Conservation (phyloP, 2,797 vertebrate genomes). For the Tolypeutes matacus region DNA sequence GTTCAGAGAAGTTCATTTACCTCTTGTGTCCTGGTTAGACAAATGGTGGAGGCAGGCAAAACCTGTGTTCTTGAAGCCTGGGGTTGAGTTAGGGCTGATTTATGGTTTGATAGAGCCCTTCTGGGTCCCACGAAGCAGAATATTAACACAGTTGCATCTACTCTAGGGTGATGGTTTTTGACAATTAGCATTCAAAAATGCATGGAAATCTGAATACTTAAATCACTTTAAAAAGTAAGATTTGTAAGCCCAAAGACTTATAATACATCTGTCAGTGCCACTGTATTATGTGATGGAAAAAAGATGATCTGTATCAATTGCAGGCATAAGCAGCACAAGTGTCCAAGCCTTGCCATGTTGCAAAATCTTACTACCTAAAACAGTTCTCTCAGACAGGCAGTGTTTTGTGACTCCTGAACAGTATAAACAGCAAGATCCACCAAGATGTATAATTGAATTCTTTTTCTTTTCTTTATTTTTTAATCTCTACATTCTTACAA, state of each 20-base stretch:
- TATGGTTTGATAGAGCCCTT: not conserved
- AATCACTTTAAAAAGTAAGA: not conserved
- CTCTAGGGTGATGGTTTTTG: not conserved
- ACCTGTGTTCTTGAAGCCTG: not conserved
- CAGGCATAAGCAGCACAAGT: not conserved
- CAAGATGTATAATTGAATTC: not conserved
- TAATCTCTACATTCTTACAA: not conserved
- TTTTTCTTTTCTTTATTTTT: not conserved
- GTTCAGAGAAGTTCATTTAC: not conserved
- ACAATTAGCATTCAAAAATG: not conserved
- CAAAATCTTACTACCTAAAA: conserved; percentile 14
- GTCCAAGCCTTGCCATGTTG: not conserved
- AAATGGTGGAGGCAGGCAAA: not conserved
- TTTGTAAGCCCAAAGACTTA: not conserved
- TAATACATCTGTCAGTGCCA: not conserved
- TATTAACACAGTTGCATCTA: not conserved
- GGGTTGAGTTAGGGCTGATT: not conserved
- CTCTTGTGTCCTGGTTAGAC: not conserved
- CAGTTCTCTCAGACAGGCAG: not conserved
- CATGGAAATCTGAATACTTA: not conserved
- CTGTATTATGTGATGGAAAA: not conserved
- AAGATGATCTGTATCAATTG: not conserved
- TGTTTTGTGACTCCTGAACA: not conserved
- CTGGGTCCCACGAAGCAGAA: not conserved
- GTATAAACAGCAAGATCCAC: not conserved